Base-by-base conservation (phyloP, 1,140 invertebrate species). In the Drosophila sechellia region DNA sequence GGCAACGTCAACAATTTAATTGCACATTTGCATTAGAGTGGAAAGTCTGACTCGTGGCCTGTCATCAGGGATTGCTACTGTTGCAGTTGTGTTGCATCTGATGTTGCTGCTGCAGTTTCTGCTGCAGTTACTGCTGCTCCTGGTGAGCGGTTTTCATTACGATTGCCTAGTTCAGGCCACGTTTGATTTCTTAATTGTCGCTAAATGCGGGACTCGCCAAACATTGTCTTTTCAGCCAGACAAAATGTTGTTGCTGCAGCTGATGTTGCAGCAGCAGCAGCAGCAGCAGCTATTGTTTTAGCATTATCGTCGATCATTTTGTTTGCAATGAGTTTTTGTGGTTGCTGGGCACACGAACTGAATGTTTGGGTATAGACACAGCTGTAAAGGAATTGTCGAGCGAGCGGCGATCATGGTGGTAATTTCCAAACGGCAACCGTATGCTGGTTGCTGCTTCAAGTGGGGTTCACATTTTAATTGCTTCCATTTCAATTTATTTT, bases 151-250 rank as follows among this genome's bases (percentile, higher is more conserved):
- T 68, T 83, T 77, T 59, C 63, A 83, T 84, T 84, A 46, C 80
- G 79, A 84, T 84, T 84, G 80, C 37, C 63, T 50, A 50, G 72
- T 64, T 40, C 74, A 75, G 78, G 73, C 69, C 79, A 89, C 79
- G 76, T 83, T 90, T 89, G 84, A 89, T 89, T 89, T 89, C 84
- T 89, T 89, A 89, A 89, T 89, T 89, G 84, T 89, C 77, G 84
- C 85, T 89, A 89, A 89, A 89, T 89, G 85, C 84, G 84, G 84
- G 83, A 89, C 46, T 37, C 40, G 65, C 22, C 55, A 37, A 79
- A 71, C 81, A 81, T 74, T 86, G 81, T 77, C 57, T 77, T 69
- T 45, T 39, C 31, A 46, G 31, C 42, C 48, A 27, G 15, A 70
- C 65, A 76, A 65, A 76, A 77, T 57, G 48, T 70, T 60, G 31